These are phyloP conservation scores for Labia minor DNA, from an alignment of 2,888 invertebrate genomes.

Conservation along the genomic window DNA sequence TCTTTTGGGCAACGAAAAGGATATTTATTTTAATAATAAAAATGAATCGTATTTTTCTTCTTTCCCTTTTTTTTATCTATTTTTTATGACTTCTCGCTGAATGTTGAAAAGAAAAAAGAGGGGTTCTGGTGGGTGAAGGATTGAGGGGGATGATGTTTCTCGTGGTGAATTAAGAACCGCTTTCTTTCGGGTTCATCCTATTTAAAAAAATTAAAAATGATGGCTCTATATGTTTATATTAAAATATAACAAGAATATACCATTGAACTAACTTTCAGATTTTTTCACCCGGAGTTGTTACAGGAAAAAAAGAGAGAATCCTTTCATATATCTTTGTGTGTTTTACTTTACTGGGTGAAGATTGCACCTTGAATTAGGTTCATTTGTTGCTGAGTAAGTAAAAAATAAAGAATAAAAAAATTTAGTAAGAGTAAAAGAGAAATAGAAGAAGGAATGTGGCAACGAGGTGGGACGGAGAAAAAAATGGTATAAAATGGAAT, in stretches of 20 bases:
- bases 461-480: too few relatives aligned
- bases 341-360: neutral
- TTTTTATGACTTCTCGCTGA: neutral
- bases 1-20: neutral
- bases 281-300: too few relatives aligned
- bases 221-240: neutral
- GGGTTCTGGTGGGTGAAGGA: too few relatives aligned
- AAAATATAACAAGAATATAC: neutral
- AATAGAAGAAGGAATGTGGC: too few relatives aligned
- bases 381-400: neutral
- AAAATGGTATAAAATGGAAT: neutral
- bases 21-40: neutral
- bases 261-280: too few relatives aligned
- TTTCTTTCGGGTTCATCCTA: neutral
- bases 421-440: neutral
- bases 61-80: neutral
- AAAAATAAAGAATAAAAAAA: too few relatives aligned
- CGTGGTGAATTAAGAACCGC: neutral
- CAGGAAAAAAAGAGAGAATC: too few relatives aligned
- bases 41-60: neutral
- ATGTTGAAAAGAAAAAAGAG: too few relatives aligned
- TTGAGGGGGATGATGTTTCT: too few relatives aligned
- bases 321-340: neutral
- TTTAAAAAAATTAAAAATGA: conserved; percentile 2
- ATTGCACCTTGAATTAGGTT: neutral